Percentiles rank a stretch among this genome's conserved stretches.
phyloP scores from a whole-genome alignment of 2,113 vertebrate genomes.

The Oriolus oriolus region DNA sequence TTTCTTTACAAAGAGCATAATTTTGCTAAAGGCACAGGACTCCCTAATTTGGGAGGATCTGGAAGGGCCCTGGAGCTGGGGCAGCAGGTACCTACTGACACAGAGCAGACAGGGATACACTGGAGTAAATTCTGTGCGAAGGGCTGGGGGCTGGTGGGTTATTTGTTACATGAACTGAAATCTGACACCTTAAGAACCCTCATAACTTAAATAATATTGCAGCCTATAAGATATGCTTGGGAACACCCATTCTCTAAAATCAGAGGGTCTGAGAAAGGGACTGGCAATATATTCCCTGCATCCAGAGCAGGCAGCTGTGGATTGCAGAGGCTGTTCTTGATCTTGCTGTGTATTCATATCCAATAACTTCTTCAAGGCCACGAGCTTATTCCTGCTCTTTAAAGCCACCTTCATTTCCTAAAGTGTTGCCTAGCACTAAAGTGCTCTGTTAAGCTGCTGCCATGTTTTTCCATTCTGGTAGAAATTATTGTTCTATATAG shows the following conservation, averaged over 20 bases:
- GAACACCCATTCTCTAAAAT: background rate
- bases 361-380: background rate
- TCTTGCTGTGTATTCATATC: background rate
- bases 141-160: background rate
- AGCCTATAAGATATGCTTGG: background rate
- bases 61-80: background rate
- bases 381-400: background rate
- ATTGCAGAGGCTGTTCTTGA: background rate
- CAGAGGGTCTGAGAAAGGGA: background rate
- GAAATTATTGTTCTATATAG: conserved; percentile 38
- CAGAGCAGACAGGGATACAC: background rate
- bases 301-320: background rate
- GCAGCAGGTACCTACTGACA: background rate
- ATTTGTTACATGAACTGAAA: background rate
- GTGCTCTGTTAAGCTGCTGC: conserved; percentile 11
- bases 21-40: background rate
- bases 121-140: background rate
- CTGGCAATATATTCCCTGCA: background rate
- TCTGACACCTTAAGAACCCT: background rate
- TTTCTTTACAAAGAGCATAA: background rate
- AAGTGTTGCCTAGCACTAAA: conserved; percentile 12
- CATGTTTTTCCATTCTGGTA: conserved; percentile 18
- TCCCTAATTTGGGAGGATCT: background rate
- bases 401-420: conserved; percentile 24
- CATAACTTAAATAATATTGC: background rate